A percentile compares a stretch with the other conserved stretches of the same genome.
phyloP scores from a whole-genome alignment of 2,888 invertebrate species.

The Bellardia bayeri region DNA sequence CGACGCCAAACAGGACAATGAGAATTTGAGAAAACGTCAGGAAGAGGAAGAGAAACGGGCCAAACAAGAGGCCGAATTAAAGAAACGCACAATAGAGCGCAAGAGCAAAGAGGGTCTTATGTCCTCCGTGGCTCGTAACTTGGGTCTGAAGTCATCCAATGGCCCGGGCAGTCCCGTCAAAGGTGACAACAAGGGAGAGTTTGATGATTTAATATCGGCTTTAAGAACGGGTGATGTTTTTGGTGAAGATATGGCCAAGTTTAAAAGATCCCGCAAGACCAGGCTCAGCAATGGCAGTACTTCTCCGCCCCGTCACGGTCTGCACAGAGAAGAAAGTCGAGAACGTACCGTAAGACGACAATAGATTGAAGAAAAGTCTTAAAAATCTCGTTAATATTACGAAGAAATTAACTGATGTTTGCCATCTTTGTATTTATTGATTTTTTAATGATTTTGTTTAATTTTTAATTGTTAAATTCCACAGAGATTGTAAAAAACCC shows the following conservation, averaged over 20 bases:
- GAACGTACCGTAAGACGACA: constrained; percentile 86
- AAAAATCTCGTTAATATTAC: constrained; percentile 24
- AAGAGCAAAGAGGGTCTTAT: constrained; percentile 92
- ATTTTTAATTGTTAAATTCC: constrained; percentile 61
- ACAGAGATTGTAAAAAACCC: constrained; percentile 55
- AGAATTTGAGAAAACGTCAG: constrained; percentile 91
- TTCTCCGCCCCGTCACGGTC: constrained; percentile 87
- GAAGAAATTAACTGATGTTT: constrained; percentile 34
- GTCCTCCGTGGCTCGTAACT: constrained; percentile 89
- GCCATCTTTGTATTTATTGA: constrained; percentile 68
- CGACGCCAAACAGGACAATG: constrained; percentile 95
- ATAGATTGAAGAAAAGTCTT: constrained; percentile 65
- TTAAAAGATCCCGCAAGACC: constrained; percentile 90
- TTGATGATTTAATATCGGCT: constrained; percentile 98
- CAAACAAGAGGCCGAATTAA: constrained; percentile 93
- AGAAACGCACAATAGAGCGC: constrained; percentile 94
- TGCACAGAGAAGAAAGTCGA: constrained; percentile 88
- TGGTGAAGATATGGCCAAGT: constrained; percentile 97
- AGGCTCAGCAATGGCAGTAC: constrained; percentile 86
- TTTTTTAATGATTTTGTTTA: constrained; percentile 47
- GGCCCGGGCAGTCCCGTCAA: constrained; percentile 85
- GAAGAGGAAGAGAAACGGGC: constrained; percentile 96
- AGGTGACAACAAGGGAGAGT: constrained; percentile 90
- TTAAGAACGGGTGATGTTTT: constrained; percentile 97
- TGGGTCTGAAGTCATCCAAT: constrained; percentile 86